These are phyloP conservation scores for Drosophila novamexicana DNA, from an alignment of 1,140 invertebrate species.

Conservation along the genomic window DNA sequence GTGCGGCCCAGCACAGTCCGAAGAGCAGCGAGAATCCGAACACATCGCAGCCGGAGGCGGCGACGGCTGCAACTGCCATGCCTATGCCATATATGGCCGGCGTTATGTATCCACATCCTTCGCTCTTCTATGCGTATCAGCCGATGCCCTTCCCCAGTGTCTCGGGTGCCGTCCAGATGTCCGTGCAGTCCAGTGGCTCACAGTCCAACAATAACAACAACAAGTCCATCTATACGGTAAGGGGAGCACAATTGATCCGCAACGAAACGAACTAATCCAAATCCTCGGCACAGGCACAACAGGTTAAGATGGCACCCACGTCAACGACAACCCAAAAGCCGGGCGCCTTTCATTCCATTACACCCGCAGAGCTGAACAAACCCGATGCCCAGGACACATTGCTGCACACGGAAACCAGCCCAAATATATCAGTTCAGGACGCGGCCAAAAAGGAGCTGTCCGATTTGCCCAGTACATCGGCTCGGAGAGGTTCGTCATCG, in stretches of 20 bases:
- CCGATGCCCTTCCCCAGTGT: slow-evolving; percentile 73
- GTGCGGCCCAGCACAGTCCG: slow-evolving; percentile 11
- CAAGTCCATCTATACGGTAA: slow-evolving; percentile 59
- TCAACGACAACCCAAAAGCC: slow-evolving; percentile 42
- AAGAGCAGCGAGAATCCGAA: slow-evolving; percentile 50
- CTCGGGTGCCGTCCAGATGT: slow-evolving; percentile 55
- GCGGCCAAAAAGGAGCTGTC: slow-evolving; percentile 86
- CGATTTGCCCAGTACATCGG: slow-evolving; percentile 82
- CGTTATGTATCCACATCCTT: slow-evolving; percentile 85
- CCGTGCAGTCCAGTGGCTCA: slow-evolving; percentile 41
- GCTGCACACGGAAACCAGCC: slow-evolving; percentile 88
- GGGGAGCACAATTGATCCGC: neutral
- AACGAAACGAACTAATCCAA: neutral
- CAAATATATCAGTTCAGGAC: slow-evolving; percentile 85
- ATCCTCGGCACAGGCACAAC: slow-evolving; percentile 41
- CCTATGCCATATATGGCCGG: slow-evolving; percentile 86
- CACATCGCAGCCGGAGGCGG: slow-evolving; percentile 56
- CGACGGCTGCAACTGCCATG: slow-evolving; percentile 46
- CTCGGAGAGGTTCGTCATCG: slow-evolving; percentile 53
- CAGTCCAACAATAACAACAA: slow-evolving; percentile 30
- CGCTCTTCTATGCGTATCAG: slow-evolving; percentile 80
- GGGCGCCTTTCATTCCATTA: slow-evolving; percentile 76
- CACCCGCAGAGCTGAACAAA: slow-evolving; percentile 78
- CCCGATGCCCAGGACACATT: slow-evolving; percentile 87
- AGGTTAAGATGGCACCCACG: slow-evolving; percentile 49